Percentiles rank a stretch among this genome's conserved stretches.
Conservation (phyloP, 2,888 invertebrate species). For the Patella ulyssiponensis region DNA sequence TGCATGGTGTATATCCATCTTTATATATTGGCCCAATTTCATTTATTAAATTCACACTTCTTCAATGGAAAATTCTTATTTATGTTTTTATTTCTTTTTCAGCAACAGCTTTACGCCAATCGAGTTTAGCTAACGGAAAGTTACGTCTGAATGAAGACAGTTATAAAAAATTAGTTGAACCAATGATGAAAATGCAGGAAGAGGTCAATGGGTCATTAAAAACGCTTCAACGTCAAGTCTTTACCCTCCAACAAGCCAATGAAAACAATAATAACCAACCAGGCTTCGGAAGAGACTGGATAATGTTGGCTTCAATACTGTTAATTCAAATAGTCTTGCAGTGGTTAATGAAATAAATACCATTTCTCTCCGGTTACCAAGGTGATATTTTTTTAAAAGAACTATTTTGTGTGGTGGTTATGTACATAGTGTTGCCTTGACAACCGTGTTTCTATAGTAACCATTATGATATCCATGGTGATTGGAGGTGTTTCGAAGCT, state of each 20-base stretch:
- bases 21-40: too few relatives aligned
- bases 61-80: too few relatives aligned
- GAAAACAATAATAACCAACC: slow-evolving; percentile 10
- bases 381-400: too few relatives aligned
- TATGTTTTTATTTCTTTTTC: neutral
- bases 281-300: slow-evolving; percentile 41
- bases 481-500: too few relatives aligned
- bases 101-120: slow-evolving; percentile 9
- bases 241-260: slow-evolving; percentile 36
- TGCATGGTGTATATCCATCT: too few relatives aligned
- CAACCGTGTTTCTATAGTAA: too few relatives aligned
- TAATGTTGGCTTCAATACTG: slow-evolving; percentile 50
- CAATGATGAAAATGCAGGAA: slow-evolving; percentile 48
- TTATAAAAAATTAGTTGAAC: slow-evolving; percentile 18
- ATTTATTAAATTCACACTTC: too few relatives aligned
- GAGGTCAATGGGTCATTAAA: slow-evolving; percentile 50
- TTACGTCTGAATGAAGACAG: slow-evolving; percentile 16
- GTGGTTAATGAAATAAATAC: slow-evolving; percentile 48
- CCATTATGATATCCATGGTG: too few relatives aligned
- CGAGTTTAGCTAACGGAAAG: slow-evolving; percentile 1
- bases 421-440: too few relatives aligned
- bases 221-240: slow-evolving; percentile 48
- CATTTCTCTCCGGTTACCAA: too few relatives aligned
- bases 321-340: slow-evolving; percentile 55
- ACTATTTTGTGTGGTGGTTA: too few relatives aligned